Evolutionary conservation across 2,888 invertebrate species (phyloP).

Genomic region (Hydrotaea cyrtoneurina): DNA sequence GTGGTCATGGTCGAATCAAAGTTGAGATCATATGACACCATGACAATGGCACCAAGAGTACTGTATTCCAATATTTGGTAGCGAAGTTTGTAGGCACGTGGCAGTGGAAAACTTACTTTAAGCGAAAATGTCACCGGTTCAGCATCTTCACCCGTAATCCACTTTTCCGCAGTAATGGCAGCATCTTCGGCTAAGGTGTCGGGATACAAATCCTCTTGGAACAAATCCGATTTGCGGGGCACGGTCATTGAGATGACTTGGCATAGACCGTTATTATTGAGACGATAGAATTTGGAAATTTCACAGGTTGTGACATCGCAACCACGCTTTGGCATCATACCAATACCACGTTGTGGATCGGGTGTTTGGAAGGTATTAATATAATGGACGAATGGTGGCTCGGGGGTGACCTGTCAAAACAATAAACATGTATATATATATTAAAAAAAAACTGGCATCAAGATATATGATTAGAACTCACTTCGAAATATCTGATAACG

Average conservation of each 20-base stretch:
- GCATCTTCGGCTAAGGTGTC: constrained; percentile 96
- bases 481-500: constrained; percentile 95
- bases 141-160: constrained; percentile 93
- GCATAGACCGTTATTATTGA: constrained; percentile 96
- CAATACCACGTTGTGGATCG: constrained; percentile 98
- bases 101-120: constrained; percentile 85
- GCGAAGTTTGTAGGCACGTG: constrained; percentile 44
- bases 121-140: constrained; percentile 95
- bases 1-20: constrained; percentile 47
- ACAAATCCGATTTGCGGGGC: constrained; percentile 97
- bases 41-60: constrained; percentile 63
- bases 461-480: constrained; percentile 71
- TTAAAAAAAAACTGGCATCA: constrained; percentile 12
- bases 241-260: constrained; percentile 98
- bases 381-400: constrained; percentile 96
- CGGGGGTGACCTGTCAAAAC: constrained; percentile 88
- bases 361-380: constrained; percentile 98
- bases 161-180: constrained; percentile 94
- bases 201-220: constrained; percentile 98
- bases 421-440: constrained; percentile 41
- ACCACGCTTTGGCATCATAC: constrained; percentile 98
- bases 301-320: constrained; percentile 97
- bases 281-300: constrained; percentile 96
- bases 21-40: constrained; percentile 45
- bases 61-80: constrained; percentile 74